phyloP scores from a whole-genome alignment of 2,113 vertebrate genomes.

The Callipepla squamata region DNA sequence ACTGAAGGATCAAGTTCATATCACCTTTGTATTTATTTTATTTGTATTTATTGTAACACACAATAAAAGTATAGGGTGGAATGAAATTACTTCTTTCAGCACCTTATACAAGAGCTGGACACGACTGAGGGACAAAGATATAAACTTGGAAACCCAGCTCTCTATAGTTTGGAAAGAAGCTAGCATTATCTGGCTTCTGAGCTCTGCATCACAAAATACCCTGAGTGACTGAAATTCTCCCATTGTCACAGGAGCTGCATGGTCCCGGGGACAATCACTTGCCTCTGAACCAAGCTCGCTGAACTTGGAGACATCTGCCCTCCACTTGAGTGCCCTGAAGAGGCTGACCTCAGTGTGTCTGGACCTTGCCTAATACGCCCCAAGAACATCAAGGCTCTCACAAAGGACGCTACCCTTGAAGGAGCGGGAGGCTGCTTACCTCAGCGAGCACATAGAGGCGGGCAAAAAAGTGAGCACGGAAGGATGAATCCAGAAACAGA shows the following conservation, averaged over 20 bases:
- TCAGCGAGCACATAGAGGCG: neutral
- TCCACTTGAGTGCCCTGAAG: rapidly evolving
- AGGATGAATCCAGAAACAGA: neutral
- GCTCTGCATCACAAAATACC: neutral
- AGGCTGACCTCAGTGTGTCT: neutral
- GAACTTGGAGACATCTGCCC: neutral
- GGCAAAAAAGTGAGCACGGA: neutral
- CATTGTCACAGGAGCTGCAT: neutral
- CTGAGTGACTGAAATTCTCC: neutral
- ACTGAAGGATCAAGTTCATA: neutral
- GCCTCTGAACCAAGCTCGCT: neutral
- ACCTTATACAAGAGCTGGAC: neutral
- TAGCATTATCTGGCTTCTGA: neutral
- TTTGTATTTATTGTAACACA: neutral
- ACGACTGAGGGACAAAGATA: neutral
- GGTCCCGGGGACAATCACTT: neutral
- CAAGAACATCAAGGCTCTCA: neutral
- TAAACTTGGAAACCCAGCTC: neutral
- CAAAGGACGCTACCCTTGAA: neutral
- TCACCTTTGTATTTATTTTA: neutral
- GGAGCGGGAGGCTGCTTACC: neutral
- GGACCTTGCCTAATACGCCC: neutral
- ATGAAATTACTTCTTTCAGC: neutral
- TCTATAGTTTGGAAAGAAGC: rapidly evolving
- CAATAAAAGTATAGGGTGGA: rapidly evolving